Conservation (phyloP, 1,140 invertebrate species). For the Dendroctonus valens region DNA sequence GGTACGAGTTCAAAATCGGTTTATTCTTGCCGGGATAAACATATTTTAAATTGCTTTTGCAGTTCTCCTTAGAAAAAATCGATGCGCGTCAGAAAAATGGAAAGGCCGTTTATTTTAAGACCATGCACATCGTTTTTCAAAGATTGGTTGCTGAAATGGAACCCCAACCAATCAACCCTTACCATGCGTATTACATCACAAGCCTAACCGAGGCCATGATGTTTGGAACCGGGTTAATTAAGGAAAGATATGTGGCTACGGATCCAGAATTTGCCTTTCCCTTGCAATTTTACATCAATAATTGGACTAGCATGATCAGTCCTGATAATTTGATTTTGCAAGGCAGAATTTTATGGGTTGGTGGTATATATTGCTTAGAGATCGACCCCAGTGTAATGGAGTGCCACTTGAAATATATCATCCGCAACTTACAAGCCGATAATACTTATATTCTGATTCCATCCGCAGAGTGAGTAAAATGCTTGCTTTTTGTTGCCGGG, state of each 20-base stretch:
- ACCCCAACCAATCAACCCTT: not conserved
- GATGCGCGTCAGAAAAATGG: slow-evolving; percentile 10
- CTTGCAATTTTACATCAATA: slow-evolving; percentile 8
- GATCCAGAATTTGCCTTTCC: slow-evolving; percentile 25
- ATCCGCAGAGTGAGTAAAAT: slow-evolving; percentile 19
- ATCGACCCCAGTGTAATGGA: slow-evolving; percentile 5
- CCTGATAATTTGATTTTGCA: slow-evolving; percentile 13
- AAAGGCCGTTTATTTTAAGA: slow-evolving; percentile 13
- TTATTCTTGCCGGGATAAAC: not conserved
- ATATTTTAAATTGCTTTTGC: not conserved
- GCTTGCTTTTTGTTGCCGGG: not conserved
- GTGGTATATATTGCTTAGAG: slow-evolving; percentile 18
- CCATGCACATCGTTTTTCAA: slow-evolving; percentile 19
- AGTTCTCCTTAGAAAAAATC: slow-evolving; percentile 7
- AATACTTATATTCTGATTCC: slow-evolving; percentile 14
- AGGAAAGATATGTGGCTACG: slow-evolving; percentile 7
- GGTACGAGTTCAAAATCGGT: slow-evolving; percentile 9
- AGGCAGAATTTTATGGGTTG: slow-evolving; percentile 26
- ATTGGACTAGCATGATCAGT: slow-evolving; percentile 17
- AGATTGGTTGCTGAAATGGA: slow-evolving; percentile 13
- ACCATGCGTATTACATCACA: slow-evolving; percentile 8
- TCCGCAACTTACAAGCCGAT: slow-evolving; percentile 6
- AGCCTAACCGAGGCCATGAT: slow-evolving; percentile 27
- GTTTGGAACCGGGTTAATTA: slow-evolving; percentile 15
- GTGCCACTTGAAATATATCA: slow-evolving; percentile 20